Evolutionary conservation across 1,140 invertebrate genomes (phyloP).

Genomic region (Capitella teleta): DNA sequence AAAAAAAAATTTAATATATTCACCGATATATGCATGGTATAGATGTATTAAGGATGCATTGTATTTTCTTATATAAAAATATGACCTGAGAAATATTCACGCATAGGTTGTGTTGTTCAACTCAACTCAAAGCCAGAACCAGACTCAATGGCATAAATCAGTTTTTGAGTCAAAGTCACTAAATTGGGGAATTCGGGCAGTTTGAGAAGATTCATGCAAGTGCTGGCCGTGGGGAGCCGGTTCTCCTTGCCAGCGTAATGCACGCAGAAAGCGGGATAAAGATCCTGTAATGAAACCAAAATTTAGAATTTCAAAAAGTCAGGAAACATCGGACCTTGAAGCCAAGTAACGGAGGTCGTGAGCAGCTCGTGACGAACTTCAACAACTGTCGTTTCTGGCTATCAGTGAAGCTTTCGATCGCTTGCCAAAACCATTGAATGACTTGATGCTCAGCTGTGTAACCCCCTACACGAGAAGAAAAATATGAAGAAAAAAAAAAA

Average conservation of each 20-base stretch:
- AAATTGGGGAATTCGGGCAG: constrained; percentile 78
- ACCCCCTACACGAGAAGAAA: too few species aligned
- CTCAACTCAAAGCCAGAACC: constrained; percentile 90
- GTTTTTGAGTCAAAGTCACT: constrained; percentile 64
- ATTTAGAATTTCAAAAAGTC: too few species aligned
- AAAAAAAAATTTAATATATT: not conserved
- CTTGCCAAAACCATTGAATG: constrained; percentile 74
- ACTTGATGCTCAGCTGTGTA: constrained; percentile 59
- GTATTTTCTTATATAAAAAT: too few species aligned
- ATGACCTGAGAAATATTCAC: too few species aligned
- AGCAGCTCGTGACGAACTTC: constrained; percentile 96
- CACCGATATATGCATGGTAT: not conserved
- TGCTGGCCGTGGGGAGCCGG: constrained; percentile 84
- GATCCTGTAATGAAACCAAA: constrained; percentile 56
- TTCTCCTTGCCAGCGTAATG: constrained; percentile 74
- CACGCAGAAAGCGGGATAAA: constrained; percentile 88
- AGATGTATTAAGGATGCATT: not conserved
- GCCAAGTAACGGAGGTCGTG: constrained; percentile 86
- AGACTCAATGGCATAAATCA: constrained; percentile 87
- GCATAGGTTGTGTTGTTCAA: constrained; percentile 12
- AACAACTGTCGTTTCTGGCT: constrained; percentile 72
- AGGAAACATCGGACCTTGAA: constrained; percentile 71
- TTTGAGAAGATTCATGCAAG: constrained; percentile 95
- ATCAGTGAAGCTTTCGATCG: constrained; percentile 71
- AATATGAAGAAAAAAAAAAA: not conserved